Evolutionary conservation across 2,888 invertebrate species (phyloP).

Genomic region (Incurvaria masculella): DNA sequence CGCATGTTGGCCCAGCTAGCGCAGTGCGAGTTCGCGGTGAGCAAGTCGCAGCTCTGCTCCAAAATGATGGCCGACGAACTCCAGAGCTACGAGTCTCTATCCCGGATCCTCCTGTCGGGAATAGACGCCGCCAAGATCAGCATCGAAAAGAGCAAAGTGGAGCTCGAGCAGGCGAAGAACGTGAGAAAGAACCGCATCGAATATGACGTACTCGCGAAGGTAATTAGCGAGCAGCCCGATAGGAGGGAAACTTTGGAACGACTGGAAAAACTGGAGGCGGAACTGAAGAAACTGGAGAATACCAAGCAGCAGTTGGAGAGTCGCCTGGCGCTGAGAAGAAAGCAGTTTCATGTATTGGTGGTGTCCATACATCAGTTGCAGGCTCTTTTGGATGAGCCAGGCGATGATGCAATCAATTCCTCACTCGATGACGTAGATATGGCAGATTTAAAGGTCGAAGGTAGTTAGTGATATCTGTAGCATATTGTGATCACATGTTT

Average conservation of each 20-base stretch:
- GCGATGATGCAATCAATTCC: slow-evolving; percentile 54
- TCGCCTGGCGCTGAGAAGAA: slow-evolving; percentile 77
- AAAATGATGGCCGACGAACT: slow-evolving; percentile 83
- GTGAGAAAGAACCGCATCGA: slow-evolving; percentile 88
- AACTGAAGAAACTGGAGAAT: slow-evolving; percentile 66
- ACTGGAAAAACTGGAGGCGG: slow-evolving; percentile 67
- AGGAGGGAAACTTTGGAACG: slow-evolving; percentile 73
- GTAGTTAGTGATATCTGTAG: too few species aligned
- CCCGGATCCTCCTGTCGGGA: slow-evolving; percentile 71
- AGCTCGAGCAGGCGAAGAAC: slow-evolving; percentile 78
- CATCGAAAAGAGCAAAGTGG: slow-evolving; percentile 78
- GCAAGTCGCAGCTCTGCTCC: slow-evolving; percentile 75
- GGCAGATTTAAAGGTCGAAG: too few species aligned
- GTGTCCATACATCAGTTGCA: slow-evolving; percentile 84
- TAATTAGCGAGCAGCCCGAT: slow-evolving; percentile 88
- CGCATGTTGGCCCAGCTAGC: slow-evolving; percentile 78
- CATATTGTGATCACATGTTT: too few species aligned
- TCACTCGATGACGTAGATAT: slow-evolving; percentile 38
- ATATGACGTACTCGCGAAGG: slow-evolving; percentile 89
- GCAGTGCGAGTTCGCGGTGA: slow-evolving; percentile 85
- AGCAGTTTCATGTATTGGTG: slow-evolving; percentile 87
- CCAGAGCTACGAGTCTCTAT: slow-evolving; percentile 75
- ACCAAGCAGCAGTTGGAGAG: slow-evolving; percentile 71
- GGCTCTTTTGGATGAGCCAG: slow-evolving; percentile 71
- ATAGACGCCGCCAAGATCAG: slow-evolving; percentile 77